Conservation (phyloP, 2,113 vertebrate species). For the Cinclus cinclus region DNA sequence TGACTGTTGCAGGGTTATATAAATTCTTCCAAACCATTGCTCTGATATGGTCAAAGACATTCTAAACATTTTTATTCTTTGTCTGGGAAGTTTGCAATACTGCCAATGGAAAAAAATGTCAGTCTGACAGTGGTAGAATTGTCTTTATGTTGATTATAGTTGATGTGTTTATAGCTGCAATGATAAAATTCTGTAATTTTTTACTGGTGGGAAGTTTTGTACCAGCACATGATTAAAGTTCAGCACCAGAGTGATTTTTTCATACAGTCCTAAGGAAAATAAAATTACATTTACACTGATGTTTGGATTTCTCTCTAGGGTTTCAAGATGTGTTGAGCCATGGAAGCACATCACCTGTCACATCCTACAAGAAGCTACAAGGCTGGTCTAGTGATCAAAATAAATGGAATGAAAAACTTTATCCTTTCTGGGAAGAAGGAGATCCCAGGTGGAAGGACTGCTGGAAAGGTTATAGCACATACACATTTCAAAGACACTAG, state of each 20-base stretch:
- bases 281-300: background rate
- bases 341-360: conserved; percentile 14
- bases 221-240: background rate
- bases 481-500: background rate
- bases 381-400: conserved; percentile 84
- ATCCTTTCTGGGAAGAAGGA: conserved; percentile 79
- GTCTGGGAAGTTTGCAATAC: background rate
- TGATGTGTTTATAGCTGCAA: background rate
- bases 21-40: background rate
- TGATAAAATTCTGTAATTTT: background rate
- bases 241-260: background rate
- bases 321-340: conserved; percentile 67
- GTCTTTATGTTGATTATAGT: background rate
- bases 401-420: conserved; percentile 87
- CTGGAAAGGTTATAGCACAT: conserved; percentile 72
- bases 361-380: conserved; percentile 39
- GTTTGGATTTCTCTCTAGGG: conserved; percentile 63
- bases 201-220: background rate
- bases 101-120: background rate
- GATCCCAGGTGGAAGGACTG: conserved; percentile 74
- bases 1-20: background rate
- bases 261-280: background rate
- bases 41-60: background rate
- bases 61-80: background rate
- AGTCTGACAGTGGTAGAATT: background rate